phyloP scores from a whole-genome alignment of 2,888 invertebrate species.

The Stegophylla sp. region DNA sequence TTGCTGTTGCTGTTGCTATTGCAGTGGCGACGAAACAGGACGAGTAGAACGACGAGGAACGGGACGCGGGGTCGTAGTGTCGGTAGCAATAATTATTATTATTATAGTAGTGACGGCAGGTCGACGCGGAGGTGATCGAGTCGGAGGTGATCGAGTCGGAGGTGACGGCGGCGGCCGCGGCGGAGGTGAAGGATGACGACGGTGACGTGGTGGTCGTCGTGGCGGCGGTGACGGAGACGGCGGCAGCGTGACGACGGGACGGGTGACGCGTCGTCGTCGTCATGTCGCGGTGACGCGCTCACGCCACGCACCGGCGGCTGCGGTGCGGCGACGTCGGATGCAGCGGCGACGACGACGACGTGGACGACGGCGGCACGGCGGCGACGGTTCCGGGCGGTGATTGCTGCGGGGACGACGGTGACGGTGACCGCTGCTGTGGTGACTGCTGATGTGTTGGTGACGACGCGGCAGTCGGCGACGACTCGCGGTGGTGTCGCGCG shows the following conservation, averaged over 20 bases:
- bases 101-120: neutral
- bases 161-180: neutral
- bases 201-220: neutral
- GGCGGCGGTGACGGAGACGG: neutral
- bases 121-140: neutral
- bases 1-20: neutral
- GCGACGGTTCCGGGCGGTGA: neutral
- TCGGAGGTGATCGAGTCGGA: constrained; percentile 26
- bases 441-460: neutral
- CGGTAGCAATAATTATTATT: too few relatives aligned
- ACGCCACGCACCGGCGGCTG: constrained; percentile 47
- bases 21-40: neutral
- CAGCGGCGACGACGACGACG: neutral
- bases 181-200: neutral
- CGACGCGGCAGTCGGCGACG: neutral
- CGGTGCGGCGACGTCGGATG: neutral
- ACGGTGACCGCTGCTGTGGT: neutral
- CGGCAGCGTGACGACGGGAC: constrained; percentile 32
- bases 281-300: constrained; percentile 51
- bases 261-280: constrained; percentile 45
- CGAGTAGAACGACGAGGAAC: neutral
- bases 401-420: neutral
- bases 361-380: neutral
- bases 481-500: too few relatives aligned
- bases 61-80: neutral